These are phyloP conservation scores for Saguinus imperator DNA, from an alignment of 2,113 vertebrate species.

Conservation along the genomic window DNA sequence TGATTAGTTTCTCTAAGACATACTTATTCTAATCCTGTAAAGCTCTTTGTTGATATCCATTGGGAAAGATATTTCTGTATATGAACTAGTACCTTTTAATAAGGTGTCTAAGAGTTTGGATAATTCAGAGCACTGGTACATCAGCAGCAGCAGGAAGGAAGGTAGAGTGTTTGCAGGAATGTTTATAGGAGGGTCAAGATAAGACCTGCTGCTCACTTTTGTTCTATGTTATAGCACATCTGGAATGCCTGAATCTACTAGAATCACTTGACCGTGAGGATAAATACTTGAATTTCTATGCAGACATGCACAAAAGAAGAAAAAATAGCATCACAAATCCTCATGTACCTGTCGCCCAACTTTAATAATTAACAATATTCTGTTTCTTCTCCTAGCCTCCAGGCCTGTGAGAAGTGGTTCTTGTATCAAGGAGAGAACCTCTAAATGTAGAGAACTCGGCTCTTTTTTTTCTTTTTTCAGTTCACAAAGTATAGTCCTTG, in stretches of 20 bases:
- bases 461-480: not conserved
- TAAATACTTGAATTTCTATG: slow-evolving; percentile 30
- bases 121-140: not conserved
- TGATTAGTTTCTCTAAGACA: not conserved
- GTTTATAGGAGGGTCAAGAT: slow-evolving; percentile 15
- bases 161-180: slow-evolving; percentile 16
- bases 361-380: not conserved
- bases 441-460: not conserved
- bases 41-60: not conserved
- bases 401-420: not conserved
- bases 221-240: not conserved
- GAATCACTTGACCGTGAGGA: not conserved
- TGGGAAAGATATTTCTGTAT: slow-evolving; percentile 13
- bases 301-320: not conserved
- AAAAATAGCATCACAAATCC: not conserved
- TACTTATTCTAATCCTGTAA: not conserved
- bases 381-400: not conserved
- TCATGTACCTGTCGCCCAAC: not conserved
- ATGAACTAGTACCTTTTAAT: not conserved
- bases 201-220: not conserved
- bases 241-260: not conserved
- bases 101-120: not conserved
- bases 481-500: not conserved
- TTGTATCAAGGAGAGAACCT: not conserved
- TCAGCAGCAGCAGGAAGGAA: not conserved